phyloP scores from a whole-genome alignment of 2,888 invertebrate species.

The Creontiades dilutus region DNA sequence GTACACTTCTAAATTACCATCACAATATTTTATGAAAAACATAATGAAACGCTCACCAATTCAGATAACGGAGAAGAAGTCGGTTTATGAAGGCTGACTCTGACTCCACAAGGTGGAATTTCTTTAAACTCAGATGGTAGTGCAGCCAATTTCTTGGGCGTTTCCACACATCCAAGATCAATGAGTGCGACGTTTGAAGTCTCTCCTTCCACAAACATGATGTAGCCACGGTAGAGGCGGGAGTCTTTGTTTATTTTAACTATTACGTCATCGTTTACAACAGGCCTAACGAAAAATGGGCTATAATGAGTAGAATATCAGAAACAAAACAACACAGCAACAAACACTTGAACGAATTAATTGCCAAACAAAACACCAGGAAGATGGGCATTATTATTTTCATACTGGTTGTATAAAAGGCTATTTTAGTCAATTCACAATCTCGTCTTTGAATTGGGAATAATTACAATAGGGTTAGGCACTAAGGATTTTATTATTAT shows the following conservation, averaged over 20 bases:
- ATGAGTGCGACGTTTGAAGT: conserved; percentile 63
- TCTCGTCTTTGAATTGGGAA: too few relatives aligned
- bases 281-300: background rate
- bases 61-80: background rate
- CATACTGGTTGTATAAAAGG: too few relatives aligned
- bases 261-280: conserved; percentile 59
- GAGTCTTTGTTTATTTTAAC: conserved; percentile 56
- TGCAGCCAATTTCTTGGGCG: conserved; percentile 43
- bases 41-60: conserved; percentile 57
- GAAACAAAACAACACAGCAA: too few relatives aligned
- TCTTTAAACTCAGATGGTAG: conserved; percentile 62
- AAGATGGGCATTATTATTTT: too few relatives aligned
- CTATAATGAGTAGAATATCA: background rate
- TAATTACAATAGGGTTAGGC: too few relatives aligned
- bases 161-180: conserved; percentile 65
- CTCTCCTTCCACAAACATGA: conserved; percentile 49
- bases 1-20: too few relatives aligned
- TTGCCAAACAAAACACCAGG: too few relatives aligned
- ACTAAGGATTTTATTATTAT: too few relatives aligned
- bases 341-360: too few relatives aligned
- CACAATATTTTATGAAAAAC: too few relatives aligned
- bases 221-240: conserved; percentile 69
- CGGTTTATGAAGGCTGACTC: conserved; percentile 62
- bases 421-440: too few relatives aligned
- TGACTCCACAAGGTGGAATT: conserved; percentile 64